Percentiles rank a stretch among this genome's conserved stretches.
phyloP scores from a whole-genome alignment of 2,888 invertebrate genomes.

The Toxonevra muliebris region DNA sequence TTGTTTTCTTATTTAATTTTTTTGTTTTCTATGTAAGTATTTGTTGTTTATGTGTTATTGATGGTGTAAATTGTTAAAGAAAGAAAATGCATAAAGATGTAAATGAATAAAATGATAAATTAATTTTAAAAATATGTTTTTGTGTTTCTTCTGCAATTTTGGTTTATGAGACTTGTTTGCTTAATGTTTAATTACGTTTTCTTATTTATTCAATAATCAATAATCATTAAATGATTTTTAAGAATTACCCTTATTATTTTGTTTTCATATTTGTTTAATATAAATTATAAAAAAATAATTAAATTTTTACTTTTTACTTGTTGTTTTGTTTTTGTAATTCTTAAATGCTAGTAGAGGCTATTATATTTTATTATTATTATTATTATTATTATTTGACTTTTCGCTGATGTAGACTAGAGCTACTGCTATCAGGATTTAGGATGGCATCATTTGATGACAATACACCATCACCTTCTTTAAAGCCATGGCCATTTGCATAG shows the following conservation, averaged over 20 bases:
- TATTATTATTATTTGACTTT: slow-evolving; percentile 64
- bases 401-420: slow-evolving; percentile 64
- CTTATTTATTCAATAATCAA: slow-evolving; percentile 6
- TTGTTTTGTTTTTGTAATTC: slow-evolving; percentile 28
- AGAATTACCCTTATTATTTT: slow-evolving; percentile 21
- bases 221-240: slow-evolving; percentile 29
- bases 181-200: slow-evolving; percentile 5
- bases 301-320: slow-evolving; percentile 23
- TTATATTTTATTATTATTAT: slow-evolving; percentile 25
- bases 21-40: slow-evolving; percentile 8
- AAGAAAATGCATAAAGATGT: slow-evolving; percentile 1
- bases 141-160: too few species aligned
- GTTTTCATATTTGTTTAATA: slow-evolving; percentile 11
- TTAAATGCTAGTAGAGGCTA: slow-evolving; percentile 14
- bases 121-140: slow-evolving; percentile 1
- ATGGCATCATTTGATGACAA: slow-evolving; percentile 60
- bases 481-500: slow-evolving; percentile 53
- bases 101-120: slow-evolving; percentile 14
- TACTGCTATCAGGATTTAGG: slow-evolving; percentile 61
- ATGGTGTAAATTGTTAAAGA: slow-evolving; percentile 13
- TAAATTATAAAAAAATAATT: background rate
- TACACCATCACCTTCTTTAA: slow-evolving; percentile 52
- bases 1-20: too few species aligned
- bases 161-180: background rate
- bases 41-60: background rate